Conservation (phyloP, 1,140 invertebrate species). For the Caenorhabditis briggsae region DNA sequence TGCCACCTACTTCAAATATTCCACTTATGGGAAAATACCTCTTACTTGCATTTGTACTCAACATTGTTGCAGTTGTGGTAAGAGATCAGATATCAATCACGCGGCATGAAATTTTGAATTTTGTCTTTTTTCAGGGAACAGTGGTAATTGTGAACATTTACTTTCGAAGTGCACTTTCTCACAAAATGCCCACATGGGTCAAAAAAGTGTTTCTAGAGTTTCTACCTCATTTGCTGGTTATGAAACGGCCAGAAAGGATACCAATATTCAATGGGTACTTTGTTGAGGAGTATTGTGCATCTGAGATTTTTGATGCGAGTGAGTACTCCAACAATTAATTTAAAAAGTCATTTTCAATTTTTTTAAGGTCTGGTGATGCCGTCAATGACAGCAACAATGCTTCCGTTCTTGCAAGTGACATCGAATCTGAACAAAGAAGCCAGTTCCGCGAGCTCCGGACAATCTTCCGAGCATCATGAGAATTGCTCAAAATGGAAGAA, state of each 20-base stretch:
- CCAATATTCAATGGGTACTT: constrained; percentile 82
- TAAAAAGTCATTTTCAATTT: not conserved
- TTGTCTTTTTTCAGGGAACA: constrained; percentile 82
- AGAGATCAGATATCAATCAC: constrained; percentile 46
- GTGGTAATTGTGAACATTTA: constrained; percentile 99
- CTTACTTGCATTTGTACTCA: constrained; percentile 99
- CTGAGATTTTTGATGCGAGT: constrained; percentile 76
- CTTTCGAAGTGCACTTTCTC: constrained; percentile 90
- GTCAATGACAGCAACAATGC: constrained; percentile 76
- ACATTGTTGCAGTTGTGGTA: constrained; percentile 93
- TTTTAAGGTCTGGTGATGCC: constrained; percentile 72
- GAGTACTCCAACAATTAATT: constrained; percentile 14
- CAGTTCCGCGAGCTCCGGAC: not conserved
- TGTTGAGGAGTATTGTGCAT: constrained; percentile 76
- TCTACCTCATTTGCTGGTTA: constrained; percentile 81
- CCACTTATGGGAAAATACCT: constrained; percentile 98
- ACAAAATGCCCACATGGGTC: constrained; percentile 93
- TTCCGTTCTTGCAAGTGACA: constrained; percentile 70
- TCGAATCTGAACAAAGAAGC: not conserved
- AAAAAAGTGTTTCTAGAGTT: constrained; percentile 92
- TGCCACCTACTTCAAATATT: constrained; percentile 93
- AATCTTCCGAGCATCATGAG: constrained; percentile 63
- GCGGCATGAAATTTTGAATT: not conserved
- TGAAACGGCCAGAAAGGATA: constrained; percentile 75
- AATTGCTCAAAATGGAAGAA: constrained; percentile 69